Evolutionary conservation across 2,888 invertebrate species (phyloP).

Genomic region (Tuta absoluta): DNA sequence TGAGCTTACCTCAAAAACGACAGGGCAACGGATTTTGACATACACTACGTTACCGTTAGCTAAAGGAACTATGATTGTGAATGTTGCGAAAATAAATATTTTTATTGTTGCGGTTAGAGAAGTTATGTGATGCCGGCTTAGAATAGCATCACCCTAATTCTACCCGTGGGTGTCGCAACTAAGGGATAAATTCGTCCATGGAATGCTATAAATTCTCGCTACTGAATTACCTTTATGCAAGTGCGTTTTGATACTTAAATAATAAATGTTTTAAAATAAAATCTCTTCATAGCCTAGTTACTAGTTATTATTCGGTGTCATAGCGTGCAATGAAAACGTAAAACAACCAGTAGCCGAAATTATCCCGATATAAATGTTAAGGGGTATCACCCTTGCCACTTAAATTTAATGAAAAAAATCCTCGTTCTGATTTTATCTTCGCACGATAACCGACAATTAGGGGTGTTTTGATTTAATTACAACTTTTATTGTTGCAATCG

Average conservation of each 20-base stretch:
- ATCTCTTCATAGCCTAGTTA: too few species aligned
- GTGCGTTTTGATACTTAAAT: too few species aligned
- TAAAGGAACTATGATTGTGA: too few species aligned
- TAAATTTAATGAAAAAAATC: constrained; percentile 15
- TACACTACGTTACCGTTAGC: not conserved
- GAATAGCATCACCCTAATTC: too few species aligned
- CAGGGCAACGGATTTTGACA: not conserved
- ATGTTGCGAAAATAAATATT: too few species aligned
- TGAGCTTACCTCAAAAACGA: not conserved
- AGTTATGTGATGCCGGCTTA: too few species aligned
- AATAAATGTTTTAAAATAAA: too few species aligned
- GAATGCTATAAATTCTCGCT: too few species aligned
- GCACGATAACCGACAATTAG: constrained; percentile 14
- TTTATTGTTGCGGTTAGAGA: too few species aligned
- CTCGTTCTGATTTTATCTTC: not conserved
- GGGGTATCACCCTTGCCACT: constrained; percentile 3
- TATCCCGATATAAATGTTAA: not conserved
- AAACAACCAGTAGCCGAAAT: not conserved
- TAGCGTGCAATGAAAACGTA: not conserved
- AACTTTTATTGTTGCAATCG: not conserved
- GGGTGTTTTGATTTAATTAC: constrained; percentile 19
- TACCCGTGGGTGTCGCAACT: too few species aligned
- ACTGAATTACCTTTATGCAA: too few species aligned
- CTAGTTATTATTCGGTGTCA: not conserved
- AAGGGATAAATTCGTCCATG: too few species aligned